Evolutionary conservation across 2,888 invertebrate species (phyloP).

Genomic region (Machimus rusticus): DNA sequence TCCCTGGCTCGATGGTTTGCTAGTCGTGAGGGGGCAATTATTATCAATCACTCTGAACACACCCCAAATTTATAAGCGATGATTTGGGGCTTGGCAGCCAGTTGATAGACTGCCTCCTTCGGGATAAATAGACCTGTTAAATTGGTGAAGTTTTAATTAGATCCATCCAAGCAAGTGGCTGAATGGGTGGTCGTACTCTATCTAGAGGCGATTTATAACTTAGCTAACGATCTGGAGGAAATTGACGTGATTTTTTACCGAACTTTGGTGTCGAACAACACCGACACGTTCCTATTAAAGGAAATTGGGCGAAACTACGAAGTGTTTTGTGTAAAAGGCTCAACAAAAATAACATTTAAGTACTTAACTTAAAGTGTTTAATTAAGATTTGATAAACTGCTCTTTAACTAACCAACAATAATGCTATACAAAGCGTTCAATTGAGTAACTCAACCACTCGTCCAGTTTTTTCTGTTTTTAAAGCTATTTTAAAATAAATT

Average conservation of each 20-base stretch:
- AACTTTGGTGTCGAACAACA: not conserved
- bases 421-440: too few relatives aligned
- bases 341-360: not conserved
- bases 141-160: not conserved
- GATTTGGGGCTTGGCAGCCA: not conserved
- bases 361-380: too few relatives aligned
- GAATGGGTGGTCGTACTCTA: not conserved
- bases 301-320: not conserved
- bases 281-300: not conserved
- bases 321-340: not conserved
- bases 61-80: constrained; percentile 9
- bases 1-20: not conserved
- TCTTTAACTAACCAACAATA: too few relatives aligned
- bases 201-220: not conserved
- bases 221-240: not conserved
- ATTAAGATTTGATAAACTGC: too few relatives aligned
- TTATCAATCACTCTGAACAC: constrained; percentile 25
- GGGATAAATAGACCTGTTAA: not conserved
- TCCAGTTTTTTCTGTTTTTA: too few relatives aligned
- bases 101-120: not conserved
- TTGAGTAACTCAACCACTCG: too few relatives aligned
- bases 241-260: not conserved
- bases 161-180: not conserved
- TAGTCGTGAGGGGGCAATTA: constrained; percentile 8
- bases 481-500: too few relatives aligned